phyloP scores from a whole-genome alignment of 2,888 invertebrate genomes.

The Copidosoma aretas region DNA sequence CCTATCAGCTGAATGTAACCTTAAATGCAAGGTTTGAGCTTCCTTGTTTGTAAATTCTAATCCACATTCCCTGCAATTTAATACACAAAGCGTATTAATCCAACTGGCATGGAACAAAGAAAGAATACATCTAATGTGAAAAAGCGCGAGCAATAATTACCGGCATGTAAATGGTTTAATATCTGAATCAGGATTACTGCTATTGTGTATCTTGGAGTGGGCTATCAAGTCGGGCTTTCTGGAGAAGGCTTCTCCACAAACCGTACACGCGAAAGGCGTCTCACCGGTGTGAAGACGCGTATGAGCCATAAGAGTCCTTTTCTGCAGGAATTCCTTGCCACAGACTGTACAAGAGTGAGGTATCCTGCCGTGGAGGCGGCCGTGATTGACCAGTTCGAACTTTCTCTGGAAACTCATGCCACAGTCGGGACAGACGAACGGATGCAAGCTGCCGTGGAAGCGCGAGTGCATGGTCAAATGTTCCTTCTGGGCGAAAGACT shows the following conservation, averaged over 20 bases:
- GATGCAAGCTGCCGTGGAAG: constrained; percentile 95
- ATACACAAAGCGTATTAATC: not conserved
- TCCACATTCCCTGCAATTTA: constrained; percentile 67
- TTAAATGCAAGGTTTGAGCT: constrained; percentile 79
- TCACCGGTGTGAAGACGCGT: constrained; percentile 81
- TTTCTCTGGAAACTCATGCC: constrained; percentile 84
- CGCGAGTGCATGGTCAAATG: constrained; percentile 87
- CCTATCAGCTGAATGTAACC: constrained; percentile 81
- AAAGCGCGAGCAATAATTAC: constrained; percentile 52
- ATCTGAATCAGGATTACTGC: constrained; percentile 58
- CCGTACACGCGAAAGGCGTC: constrained; percentile 76
- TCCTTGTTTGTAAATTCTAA: constrained; percentile 74
- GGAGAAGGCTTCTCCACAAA: constrained; percentile 79
- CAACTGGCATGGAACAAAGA: not conserved
- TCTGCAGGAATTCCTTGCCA: constrained; percentile 85
- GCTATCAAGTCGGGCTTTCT: constrained; percentile 74
- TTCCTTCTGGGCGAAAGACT: constrained; percentile 90
- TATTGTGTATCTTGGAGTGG: constrained; percentile 66
- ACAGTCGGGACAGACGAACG: constrained; percentile 92
- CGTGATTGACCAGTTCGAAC: constrained; percentile 86
- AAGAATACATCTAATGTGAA: not conserved
- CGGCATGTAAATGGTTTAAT: constrained; percentile 63
- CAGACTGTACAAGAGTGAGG: constrained; percentile 84
- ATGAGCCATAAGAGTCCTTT: constrained; percentile 81
- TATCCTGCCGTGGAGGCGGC: constrained; percentile 79